Conservation (phyloP, 2,113 vertebrate genomes). For the Upupa epops region DNA sequence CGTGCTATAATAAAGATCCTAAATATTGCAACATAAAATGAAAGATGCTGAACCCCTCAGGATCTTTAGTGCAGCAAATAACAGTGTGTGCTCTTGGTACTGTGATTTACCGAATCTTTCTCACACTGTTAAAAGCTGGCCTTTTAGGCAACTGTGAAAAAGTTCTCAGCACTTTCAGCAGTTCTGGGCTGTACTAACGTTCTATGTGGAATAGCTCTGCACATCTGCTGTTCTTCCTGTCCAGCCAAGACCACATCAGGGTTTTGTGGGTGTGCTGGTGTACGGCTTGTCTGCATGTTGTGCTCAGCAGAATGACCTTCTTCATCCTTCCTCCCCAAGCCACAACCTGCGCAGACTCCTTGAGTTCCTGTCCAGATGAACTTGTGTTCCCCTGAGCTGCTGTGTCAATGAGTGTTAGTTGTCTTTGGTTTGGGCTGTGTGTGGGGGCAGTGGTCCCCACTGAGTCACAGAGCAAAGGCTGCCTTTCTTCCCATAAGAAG, state of each 20-base stretch:
- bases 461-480: neutral
- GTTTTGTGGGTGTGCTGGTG: no score
- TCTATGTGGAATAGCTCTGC: neutral
- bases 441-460: neutral
- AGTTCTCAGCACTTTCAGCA: neutral
- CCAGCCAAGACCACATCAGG: no score
- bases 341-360: neutral
- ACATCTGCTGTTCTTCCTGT: neutral
- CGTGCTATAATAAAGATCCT: neutral
- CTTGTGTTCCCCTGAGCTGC: accelerated
- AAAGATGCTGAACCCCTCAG: neutral
- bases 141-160: neutral
- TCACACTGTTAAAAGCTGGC: neutral
- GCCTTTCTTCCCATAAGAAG: neutral
- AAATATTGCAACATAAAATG: neutral
- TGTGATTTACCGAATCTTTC: neutral
- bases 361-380: accelerated
- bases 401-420: accelerated
- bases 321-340: neutral
- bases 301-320: neutral
- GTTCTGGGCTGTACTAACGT: neutral
- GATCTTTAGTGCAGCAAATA: neutral
- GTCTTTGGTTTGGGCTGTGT: accelerated
- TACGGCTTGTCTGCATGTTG: neutral
- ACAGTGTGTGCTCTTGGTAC: neutral